phyloP scores from a whole-genome alignment of 2,113 vertebrate species.

The Otocyon megalotis region DNA sequence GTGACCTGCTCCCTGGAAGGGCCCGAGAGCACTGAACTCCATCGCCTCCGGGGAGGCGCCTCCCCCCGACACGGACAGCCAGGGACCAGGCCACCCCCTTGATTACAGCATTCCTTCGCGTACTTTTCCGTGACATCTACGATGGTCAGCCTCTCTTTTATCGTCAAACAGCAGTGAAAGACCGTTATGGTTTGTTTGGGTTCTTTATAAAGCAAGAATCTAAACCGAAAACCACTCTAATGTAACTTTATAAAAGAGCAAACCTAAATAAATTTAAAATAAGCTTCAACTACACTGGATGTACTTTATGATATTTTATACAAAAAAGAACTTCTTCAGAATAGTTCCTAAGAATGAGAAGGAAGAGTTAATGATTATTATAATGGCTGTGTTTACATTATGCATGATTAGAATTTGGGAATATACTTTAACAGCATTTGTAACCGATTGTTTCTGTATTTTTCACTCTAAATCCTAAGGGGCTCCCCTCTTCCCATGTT shows the following conservation, averaged over 20 bases:
- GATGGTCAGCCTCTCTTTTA: not conserved
- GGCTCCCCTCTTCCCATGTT: not conserved
- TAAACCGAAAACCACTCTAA: not conserved
- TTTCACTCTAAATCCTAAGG: not conserved
- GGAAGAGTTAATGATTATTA: not conserved
- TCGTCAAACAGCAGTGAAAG: not conserved
- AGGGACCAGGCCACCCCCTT: not conserved
- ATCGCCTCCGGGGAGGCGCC: not conserved
- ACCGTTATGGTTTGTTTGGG: not conserved
- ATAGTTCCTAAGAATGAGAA: not conserved
- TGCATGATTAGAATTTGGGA: not conserved
- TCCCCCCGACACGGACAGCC: not conserved
- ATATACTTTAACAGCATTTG: not conserved
- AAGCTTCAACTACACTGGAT: not conserved
- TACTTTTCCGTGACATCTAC: not conserved
- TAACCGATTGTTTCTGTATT: not conserved
- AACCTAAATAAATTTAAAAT: not conserved
- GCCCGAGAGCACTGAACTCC: no score
- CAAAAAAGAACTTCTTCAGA: not conserved
- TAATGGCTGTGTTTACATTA: not conserved
- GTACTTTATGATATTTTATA: not conserved
- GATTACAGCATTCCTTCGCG: not conserved
- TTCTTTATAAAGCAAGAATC: not conserved
- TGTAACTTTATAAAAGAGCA: not conserved
- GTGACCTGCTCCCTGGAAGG: no score